Base-by-base conservation (phyloP, 2,797 vertebrate genomes). In the Propithecus perrieri region DNA sequence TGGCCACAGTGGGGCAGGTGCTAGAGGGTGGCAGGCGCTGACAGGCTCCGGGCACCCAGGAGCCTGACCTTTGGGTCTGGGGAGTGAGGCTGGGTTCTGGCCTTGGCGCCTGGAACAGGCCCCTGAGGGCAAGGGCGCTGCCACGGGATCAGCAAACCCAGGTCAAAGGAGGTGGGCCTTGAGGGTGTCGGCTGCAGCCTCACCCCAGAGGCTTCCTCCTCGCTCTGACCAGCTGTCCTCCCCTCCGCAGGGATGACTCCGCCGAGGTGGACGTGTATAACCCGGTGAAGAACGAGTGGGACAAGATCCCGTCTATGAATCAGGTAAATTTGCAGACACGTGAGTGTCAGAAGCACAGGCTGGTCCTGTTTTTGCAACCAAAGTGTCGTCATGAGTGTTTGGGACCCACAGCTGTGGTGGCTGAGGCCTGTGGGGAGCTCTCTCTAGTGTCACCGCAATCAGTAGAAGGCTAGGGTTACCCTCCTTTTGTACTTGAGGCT, bases 211-310 rank as follows among this genome's bases (percentile, higher is more conserved):
- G 5, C 69, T 5, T 33, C 63, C 43, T 65, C 13, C n/a, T 33
- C 0, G 1, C 43, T 35, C 79, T 89, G 50, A 92, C 48, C 22
- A 9, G 22, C 11, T 24, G 7, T 61, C 67, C 8, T 46, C 22
- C 28, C 35, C 50, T 55, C 89, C 38, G 0, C 95, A 99, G 99
- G 98, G 99, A 99, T 1, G 99, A 99, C 98, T 99, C 99, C 0
- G 99, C 99, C 0, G 99, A 99, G 97, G 99, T 99, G 15, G 99
- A 99, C 8, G 99, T 99, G 94, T 99, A 99, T 93, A 99, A 99
- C 96, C 99, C 99, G 9, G 98, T 98, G 0, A 99, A 99, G 98
- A 99, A 99, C 0, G 99, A 99, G 90, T 99, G 99, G 99, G 99
- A 99, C 97, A 99, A 99, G 98, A 99, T 99, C 92, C 99, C 98